These are phyloP conservation scores for Arothron firmamentum DNA, from an alignment of 2,113 vertebrate species.

Conservation along the genomic window DNA sequence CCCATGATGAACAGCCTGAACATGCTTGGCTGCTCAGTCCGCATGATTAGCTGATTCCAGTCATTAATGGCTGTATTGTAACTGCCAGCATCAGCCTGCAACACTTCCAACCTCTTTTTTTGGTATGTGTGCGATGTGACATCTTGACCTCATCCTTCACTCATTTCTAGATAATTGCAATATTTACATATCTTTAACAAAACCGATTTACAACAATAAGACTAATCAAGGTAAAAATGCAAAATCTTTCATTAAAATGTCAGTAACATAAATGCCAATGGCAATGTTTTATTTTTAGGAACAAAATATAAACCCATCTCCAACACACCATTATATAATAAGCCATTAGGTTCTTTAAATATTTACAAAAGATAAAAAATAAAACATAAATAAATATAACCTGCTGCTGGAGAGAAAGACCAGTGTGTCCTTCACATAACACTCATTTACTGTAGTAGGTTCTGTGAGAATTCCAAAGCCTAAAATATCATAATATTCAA, in stretches of 20 bases:
- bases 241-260: neutral
- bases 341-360: constrained; percentile 66
- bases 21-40: neutral
- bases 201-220: neutral
- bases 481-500: neutral
- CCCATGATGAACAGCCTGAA: constrained; percentile 26
- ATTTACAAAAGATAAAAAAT: constrained; percentile 78
- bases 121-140: neutral
- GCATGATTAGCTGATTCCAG: constrained; percentile 1
- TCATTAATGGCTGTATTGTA: neutral
- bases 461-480: constrained; percentile 4
- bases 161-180: too few relatives aligned
- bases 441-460: constrained; percentile 21
- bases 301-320: constrained; percentile 68
- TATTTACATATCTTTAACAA: too few relatives aligned
- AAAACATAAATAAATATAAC: constrained; percentile 73
- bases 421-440: constrained; percentile 13
- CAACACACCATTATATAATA: constrained; percentile 60
- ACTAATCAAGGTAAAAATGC: neutral
- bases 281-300: constrained; percentile 59
- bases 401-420: constrained; percentile 22
- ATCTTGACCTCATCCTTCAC: too few relatives aligned
- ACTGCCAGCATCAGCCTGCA: neutral
- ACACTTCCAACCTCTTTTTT: neutral
- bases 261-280: constrained; percentile 1